Base-by-base conservation (phyloP, 92 coral and sea anemone species). In the Epizoanthus ramosus region DNA sequence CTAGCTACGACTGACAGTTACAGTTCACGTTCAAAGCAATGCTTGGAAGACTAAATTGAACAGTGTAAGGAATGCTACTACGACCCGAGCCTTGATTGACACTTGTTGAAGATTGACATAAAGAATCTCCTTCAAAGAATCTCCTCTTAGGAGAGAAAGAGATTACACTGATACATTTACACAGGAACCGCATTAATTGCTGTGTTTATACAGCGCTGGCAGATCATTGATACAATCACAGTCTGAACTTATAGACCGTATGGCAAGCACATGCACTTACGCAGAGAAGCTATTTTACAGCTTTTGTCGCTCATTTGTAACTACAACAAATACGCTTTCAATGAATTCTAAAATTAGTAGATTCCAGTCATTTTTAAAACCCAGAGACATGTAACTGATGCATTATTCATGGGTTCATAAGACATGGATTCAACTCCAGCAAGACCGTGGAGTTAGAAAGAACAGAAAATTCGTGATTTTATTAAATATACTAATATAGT, bases 241-340 rank as follows among this genome's bases (percentile, higher is more conserved):
- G 43, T 6, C 43, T 33, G 43, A 67, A 67, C 47, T 13, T 10
- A n/a, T 16, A 28, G 18, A 47, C 54, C 54, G 54, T 47, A 47
- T 47, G 54, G 54, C 14, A 47, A 47, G 15, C 24, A 21, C 31
- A 8, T 63, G 68, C n/a, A n/a, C n/a, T n/a, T n/a, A n/a, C n/a
- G n/a, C 14, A 63, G 35, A 37, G 15, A 3, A 2, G 21, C 1
- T 28, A 67, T 15, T 28, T 67, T 67, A 5, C 47, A 31, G 3
- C 71, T 3, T 67, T 67, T 67, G 28, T 31, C 71, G 71, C 71
- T 67, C 71, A 67, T 67, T 67, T 67, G 7, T 67, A 67, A 67
- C n/a, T 33, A 9, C 39, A n/a, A 67, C 18, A 67, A 65, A 28
- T 37, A 9, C n/a, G 0, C 3, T 12, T 28, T 37, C 18, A 64